These are phyloP conservation scores for Sula dactylatra DNA, from an alignment of 2,113 vertebrate species.

Conservation along the genomic window DNA sequence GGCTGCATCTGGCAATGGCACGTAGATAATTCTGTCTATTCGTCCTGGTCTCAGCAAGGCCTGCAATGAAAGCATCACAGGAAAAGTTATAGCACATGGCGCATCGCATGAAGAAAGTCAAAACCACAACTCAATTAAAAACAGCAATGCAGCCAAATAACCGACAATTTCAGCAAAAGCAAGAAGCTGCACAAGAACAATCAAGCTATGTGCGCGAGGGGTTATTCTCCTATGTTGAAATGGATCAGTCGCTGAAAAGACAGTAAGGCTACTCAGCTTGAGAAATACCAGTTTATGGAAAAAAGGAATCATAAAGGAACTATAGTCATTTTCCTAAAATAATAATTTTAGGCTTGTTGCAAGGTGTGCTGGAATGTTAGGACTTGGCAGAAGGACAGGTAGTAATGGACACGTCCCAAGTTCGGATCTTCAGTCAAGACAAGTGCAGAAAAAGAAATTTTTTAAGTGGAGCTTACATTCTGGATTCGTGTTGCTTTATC, in stretches of 20 bases:
- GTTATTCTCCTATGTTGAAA: neutral
- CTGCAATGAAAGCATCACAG: conserved; percentile 60
- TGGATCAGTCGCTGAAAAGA: neutral
- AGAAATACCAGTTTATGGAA: neutral
- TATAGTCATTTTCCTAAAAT: neutral
- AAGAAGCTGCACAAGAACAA: neutral
- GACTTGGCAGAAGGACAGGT: neutral
- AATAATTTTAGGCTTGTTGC: conserved; percentile 32
- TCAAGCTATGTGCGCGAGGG: neutral
- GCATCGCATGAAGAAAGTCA: neutral
- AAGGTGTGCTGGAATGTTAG: conserved; percentile 26
- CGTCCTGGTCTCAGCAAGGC: conserved; percentile 95
- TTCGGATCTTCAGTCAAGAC: neutral
- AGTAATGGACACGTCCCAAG: neutral
- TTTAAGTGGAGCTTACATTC: neutral
- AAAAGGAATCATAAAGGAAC: conserved; percentile 10
- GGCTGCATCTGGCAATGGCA: conserved; percentile 87
- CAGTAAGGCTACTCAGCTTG: neutral
- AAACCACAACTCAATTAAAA: neutral
- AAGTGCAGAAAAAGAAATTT: neutral
- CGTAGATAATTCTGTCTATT: conserved; percentile 91
- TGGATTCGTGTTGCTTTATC: neutral
- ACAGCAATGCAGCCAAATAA: neutral
- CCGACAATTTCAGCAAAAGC: neutral
- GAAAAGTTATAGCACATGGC: neutral